Base-by-base conservation (phyloP, 2,797 vertebrate genomes). In the Danio jaintianensis region DNA sequence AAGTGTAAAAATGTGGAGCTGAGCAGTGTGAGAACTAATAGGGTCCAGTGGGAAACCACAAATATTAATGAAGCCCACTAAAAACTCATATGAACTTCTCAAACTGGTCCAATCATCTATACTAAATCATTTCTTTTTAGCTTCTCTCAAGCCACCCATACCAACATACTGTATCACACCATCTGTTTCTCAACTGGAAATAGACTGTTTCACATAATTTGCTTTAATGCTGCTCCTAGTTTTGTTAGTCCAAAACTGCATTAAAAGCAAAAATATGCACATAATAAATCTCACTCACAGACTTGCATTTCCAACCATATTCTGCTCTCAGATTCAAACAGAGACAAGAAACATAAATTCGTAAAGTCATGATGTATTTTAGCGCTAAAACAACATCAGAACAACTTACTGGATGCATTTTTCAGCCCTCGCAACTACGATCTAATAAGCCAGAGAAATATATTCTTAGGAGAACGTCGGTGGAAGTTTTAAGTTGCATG, bases 61-160 rank as follows among this genome's bases (percentile, higher is more conserved):
- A 82, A 72, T 74, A 85, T 86, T 84, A 84, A 87, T 85, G 83
- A 86, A 80, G 79, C 71, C 62, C 61, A 79, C 67, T 79, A 75
- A 48, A 52, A 79, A 80, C 63, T 83, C 50, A 47, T 29, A 58
- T 75, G 42, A 64, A 20, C 75, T 66, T 45, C 53, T 82, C 36
- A 36, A 80, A 74, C 58, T 74, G 40, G 22, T 70, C 63, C 77
- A 69, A 79, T 80, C 62, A 82, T 20, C 80, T 48, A 64, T 38
- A 52, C 52, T 53, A 40, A 67, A 81, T 48, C 29, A 56, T 38
- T 64, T 66, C 7, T 53, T 59, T 78, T 43, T 38, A 53, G 45
- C 40, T 18, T 58, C 50, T 68, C 69, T 62, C 10, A 50, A 63
- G 29, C 55, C 15, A 13, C 58, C 18, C n/a, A 71, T 53, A 12